Percentiles rank a stretch among this genome's conserved stretches.
These are phyloP conservation scores for Macroramphosus scolopax DNA, from an alignment of 2,797 vertebrate genomes.

Conservation along the genomic window DNA sequence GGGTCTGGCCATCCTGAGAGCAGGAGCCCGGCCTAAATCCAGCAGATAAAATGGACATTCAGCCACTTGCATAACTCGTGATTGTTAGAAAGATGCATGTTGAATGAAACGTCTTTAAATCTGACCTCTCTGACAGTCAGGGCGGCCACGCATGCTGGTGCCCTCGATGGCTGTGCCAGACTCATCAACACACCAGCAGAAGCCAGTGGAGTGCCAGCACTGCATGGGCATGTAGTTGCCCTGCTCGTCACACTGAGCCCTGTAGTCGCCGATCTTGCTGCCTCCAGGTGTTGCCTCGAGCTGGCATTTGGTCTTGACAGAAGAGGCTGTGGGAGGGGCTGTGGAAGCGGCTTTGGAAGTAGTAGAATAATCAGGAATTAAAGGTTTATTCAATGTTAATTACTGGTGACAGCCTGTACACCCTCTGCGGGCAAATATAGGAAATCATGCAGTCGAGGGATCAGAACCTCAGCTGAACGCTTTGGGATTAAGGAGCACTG, in stretches of 20 bases:
- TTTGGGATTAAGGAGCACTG: not conserved
- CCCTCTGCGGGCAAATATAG: no score
- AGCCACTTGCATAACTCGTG: not conserved
- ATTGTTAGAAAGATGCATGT: not conserved
- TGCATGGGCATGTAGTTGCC: conserved; percentile 86
- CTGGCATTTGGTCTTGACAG: conserved; percentile 80
- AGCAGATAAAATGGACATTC: not conserved
- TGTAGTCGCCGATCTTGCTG: conserved; percentile 71
- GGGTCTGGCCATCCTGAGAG: conserved; percentile 12
- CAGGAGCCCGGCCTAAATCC: not conserved
- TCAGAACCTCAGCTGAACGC: no score
- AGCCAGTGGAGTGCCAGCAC: conserved; percentile 84
- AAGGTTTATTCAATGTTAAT: no score
- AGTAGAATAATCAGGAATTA: no score
- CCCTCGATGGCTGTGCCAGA: conserved; percentile 77
- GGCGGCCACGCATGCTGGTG: conserved; percentile 67
- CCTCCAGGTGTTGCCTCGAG: conserved; percentile 43
- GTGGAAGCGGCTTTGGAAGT: no score
- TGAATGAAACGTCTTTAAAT: not conserved
- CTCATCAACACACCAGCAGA: conserved; percentile 92
- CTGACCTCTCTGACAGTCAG: conserved; percentile 55
- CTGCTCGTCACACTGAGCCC: conserved; percentile 83
- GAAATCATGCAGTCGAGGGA: no score
- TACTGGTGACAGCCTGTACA: no score
- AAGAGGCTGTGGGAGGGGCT: conserved; percentile 23